A percentile compares a stretch with the other conserved stretches of the same genome.
Conservation (phyloP, 2,113 vertebrate species). For the Reinhardtius hippoglossoides region DNA sequence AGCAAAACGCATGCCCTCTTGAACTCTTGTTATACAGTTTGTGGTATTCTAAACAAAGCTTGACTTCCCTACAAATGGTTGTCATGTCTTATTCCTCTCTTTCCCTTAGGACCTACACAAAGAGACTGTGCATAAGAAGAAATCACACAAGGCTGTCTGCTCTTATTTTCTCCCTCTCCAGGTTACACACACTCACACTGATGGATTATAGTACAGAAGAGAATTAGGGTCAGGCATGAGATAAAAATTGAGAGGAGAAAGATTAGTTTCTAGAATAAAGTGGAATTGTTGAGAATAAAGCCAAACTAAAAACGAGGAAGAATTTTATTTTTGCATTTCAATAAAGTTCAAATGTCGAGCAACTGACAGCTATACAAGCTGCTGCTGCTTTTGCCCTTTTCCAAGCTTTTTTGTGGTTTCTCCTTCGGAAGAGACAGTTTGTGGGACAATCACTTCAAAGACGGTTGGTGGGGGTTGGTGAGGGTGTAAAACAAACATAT, state of each 20-base stretch:
- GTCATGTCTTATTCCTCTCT: not conserved
- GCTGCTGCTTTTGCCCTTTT: too few relatives aligned
- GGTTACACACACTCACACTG: slow-evolving; percentile 12
- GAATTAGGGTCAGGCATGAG: not conserved
- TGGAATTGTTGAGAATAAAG: too few relatives aligned
- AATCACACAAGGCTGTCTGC: not conserved
- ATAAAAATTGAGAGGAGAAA: too few relatives aligned
- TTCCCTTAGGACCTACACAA: slow-evolving; percentile 1
- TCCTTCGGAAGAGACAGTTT: too few relatives aligned
- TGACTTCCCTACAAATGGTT: slow-evolving; percentile 12
- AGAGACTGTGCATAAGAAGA: not conserved
- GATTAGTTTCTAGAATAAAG: too few relatives aligned
- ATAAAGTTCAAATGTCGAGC: too few relatives aligned
- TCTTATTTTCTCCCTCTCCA: not conserved
- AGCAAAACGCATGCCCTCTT: slow-evolving; percentile 1
- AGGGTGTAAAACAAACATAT: slow-evolving; percentile 27
- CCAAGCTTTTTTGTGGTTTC: too few relatives aligned
- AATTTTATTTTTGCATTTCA: too few relatives aligned
- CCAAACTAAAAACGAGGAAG: too few relatives aligned
- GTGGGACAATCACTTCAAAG: too few relatives aligned
- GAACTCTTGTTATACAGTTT: not conserved
- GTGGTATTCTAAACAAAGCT: slow-evolving; percentile 15
- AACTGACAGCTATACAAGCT: too few relatives aligned
- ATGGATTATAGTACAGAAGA: slow-evolving; percentile 5
- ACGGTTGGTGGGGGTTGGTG: too few relatives aligned